Percentiles rank a stretch among this genome's conserved stretches.
Evolutionary conservation across 37 sponge, comb jelly and placozoan genomes (phyloP).

Genomic region (Agelas oroides): DNA sequence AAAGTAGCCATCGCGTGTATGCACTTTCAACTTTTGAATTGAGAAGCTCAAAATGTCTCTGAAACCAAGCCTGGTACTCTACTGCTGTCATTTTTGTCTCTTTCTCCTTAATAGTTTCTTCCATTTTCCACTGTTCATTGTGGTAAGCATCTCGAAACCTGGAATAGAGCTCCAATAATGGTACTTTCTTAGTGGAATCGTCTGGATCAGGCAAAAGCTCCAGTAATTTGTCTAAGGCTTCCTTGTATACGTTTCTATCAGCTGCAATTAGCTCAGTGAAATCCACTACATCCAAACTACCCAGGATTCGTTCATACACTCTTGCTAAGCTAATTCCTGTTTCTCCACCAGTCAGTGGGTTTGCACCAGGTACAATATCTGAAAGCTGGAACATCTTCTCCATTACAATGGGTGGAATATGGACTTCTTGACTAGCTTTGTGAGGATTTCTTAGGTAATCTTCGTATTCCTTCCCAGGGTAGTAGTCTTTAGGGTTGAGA

Average conservation of each 20-base stretch:
- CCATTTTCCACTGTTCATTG: constrained; percentile 32
- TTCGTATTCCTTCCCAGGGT: constrained; percentile 52
- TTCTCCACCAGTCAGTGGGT: constrained; percentile 37
- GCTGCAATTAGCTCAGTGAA: background rate
- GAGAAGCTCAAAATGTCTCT: constrained; percentile 30
- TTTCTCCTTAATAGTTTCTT: constrained; percentile 33
- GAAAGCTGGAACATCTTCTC: constrained; percentile 55
- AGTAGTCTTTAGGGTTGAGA: constrained; percentile 40
- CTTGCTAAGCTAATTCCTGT: constrained; percentile 43
- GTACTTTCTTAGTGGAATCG: background rate
- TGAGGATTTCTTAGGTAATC: background rate
- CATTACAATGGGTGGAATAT: constrained; percentile 49
- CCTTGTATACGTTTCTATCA: constrained; percentile 5
- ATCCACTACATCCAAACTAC: constrained; percentile 25
- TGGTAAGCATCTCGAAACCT: constrained; percentile 20
- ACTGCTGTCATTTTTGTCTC: background rate
- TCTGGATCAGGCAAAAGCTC: constrained; percentile 34
- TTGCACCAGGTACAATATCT: constrained; percentile 46
- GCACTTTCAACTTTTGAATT: constrained; percentile 48
- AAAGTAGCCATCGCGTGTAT: constrained; percentile 56
- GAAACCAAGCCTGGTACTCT: constrained; percentile 63
- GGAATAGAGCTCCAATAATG: constrained; percentile 32
- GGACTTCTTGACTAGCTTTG: background rate
- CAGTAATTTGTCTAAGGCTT: constrained; percentile 8
- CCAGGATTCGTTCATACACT: constrained; percentile 27